phyloP scores from a whole-genome alignment of 1,140 invertebrate species.

The Drosophila suzukii region DNA sequence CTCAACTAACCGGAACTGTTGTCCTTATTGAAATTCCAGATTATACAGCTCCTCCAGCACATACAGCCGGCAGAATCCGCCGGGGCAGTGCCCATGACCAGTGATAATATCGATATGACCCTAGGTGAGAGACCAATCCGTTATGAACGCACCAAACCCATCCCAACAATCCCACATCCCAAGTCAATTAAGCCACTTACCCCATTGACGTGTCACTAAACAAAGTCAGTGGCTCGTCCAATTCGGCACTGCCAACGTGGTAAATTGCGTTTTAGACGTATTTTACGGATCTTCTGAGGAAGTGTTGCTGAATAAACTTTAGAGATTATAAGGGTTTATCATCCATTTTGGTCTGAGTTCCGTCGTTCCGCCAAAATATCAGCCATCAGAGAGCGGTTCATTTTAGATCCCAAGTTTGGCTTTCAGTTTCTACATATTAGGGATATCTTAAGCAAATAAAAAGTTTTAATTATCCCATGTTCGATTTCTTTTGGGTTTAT shows the following conservation, averaged over 20 bases:
- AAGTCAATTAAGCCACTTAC: constrained; percentile 35
- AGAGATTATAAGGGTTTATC: background rate
- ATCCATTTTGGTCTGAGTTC: background rate
- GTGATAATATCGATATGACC: constrained; percentile 92
- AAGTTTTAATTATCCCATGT: too few relatives aligned
- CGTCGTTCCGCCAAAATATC: background rate
- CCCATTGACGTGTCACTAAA: constrained; percentile 71
- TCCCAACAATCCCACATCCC: background rate
- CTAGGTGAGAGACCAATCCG: constrained; percentile 88
- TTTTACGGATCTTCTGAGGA: background rate
- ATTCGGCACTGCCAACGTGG: constrained; percentile 45
- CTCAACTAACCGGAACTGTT: background rate
- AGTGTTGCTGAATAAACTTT: background rate
- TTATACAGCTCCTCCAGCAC: constrained; percentile 55
- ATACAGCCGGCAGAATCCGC: constrained; percentile 85
- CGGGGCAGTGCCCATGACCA: constrained; percentile 91
- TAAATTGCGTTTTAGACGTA: constrained; percentile 4
- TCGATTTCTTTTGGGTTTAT: too few relatives aligned
- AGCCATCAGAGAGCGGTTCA: background rate
- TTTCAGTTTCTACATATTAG: too few relatives aligned
- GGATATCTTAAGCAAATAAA: too few relatives aligned
- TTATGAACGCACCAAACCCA: too few relatives aligned
- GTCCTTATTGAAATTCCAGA: constrained; percentile 30
- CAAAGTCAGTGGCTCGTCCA: constrained; percentile 31
- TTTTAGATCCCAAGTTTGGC: background rate